A percentile compares a stretch with the other conserved stretches of the same genome.
Evolutionary conservation across 2,888 invertebrate genomes (phyloP).

Genomic region (Allolobophora icterica): DNA sequence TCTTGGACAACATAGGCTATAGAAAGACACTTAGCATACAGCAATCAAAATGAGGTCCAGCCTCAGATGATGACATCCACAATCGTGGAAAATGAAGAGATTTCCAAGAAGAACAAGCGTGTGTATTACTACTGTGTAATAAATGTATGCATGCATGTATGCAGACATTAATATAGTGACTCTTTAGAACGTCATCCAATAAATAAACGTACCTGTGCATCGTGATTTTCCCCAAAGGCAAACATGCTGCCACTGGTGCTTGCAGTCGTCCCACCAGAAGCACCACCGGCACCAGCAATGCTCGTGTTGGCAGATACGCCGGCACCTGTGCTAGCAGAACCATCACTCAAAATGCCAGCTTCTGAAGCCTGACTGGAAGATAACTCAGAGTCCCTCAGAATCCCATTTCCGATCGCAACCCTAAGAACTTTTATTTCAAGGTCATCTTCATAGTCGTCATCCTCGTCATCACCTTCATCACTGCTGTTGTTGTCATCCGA

Average conservation of each 20-base stretch:
- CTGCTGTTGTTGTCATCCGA: conserved; percentile 21
- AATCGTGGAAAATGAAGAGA: not conserved
- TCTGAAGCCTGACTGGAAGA: not conserved
- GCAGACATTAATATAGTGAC: not conserved
- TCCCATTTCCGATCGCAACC: not conserved
- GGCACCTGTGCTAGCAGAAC: not conserved
- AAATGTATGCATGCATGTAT: not conserved
- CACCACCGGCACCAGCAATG: not conserved
- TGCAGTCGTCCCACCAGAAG: not conserved
- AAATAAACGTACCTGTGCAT: not conserved
- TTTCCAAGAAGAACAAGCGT: not conserved
- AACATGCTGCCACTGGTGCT: not conserved
- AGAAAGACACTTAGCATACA: not conserved
- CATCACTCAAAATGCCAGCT: not conserved
- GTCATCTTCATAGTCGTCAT: not conserved
- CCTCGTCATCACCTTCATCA: conserved; percentile 14
- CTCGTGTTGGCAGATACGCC: not conserved
- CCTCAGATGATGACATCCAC: not conserved
- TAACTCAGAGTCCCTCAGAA: not conserved
- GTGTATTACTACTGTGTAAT: too few relatives aligned
- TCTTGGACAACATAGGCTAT: not conserved
- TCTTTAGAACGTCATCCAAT: not conserved
- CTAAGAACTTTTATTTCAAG: not conserved
- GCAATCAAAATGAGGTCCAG: not conserved
- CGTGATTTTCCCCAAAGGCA: conserved; percentile 2